phyloP scores from a whole-genome alignment of 2,888 invertebrate species.

The Drosophila nigricruria region DNA sequence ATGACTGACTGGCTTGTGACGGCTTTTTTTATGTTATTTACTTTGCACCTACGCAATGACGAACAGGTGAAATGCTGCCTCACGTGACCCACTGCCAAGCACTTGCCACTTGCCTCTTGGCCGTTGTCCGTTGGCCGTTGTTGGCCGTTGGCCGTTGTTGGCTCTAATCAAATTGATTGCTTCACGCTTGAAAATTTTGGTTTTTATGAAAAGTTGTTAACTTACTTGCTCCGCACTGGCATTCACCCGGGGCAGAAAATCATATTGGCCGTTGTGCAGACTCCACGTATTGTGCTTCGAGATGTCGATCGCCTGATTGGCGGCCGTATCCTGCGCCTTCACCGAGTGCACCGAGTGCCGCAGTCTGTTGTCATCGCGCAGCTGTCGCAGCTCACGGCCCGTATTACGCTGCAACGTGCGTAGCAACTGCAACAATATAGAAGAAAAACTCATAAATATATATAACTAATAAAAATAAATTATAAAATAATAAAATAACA shows the following conservation, averaged over 20 bases:
- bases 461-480: no score
- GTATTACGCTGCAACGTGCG: conserved; percentile 51
- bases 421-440: conserved; percentile 52
- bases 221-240: conserved; percentile 35
- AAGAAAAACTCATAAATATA: neutral
- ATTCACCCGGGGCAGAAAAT: conserved; percentile 72
- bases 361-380: conserved; percentile 44
- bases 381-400: conserved; percentile 35
- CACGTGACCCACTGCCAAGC: conserved; percentile 61
- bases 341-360: conserved; percentile 29
- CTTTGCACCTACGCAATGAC: conserved; percentile 72
- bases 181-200: conserved; percentile 4
- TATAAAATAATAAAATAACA: no score
- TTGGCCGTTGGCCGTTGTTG: conserved; percentile 19
- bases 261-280: conserved; percentile 59
- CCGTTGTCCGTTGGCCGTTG: neutral
- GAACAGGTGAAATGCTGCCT: conserved; percentile 41
- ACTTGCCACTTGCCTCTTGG: neutral
- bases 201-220: neutral
- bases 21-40: conserved; percentile 11
- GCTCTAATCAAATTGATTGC: conserved; percentile 50
- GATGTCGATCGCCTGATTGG: conserved; percentile 60
- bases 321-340: conserved; percentile 20
- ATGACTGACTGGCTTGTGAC: conserved; percentile 59
- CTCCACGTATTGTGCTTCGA: conserved; percentile 48